Conservation (phyloP, 1,140 invertebrate species). For the Drosophila insularis region DNA sequence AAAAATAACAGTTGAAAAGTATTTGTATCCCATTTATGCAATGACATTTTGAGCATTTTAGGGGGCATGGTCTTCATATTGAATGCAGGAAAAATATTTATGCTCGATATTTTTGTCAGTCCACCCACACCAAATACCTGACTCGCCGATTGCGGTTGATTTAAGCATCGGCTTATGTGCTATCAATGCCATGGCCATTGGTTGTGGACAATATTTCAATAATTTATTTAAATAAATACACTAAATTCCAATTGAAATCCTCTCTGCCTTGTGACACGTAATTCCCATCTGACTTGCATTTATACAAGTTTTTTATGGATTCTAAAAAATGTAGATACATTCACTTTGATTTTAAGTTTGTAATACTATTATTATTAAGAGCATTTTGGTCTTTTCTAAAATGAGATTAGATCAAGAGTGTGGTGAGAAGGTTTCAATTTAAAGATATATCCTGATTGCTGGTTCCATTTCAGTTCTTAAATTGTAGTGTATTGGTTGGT, state of each 20-base stretch:
- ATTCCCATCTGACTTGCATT: slow-evolving; percentile 34
- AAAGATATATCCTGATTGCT: too few species aligned
- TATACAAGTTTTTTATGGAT: neutral
- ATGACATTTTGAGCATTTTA: slow-evolving; percentile 27
- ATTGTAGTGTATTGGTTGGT: neutral
- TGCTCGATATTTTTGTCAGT: slow-evolving; percentile 1
- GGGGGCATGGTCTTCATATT: neutral
- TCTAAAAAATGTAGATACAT: neutral
- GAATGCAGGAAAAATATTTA: slow-evolving; percentile 15
- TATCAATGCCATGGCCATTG: slow-evolving; percentile 42
- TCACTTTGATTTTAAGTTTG: neutral
- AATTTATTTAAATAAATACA: slow-evolving; percentile 58
- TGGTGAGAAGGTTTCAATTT: too few species aligned
- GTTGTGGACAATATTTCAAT: slow-evolving; percentile 43
- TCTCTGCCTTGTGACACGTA: neutral
- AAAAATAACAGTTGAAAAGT: neutral
- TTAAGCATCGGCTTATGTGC: slow-evolving; percentile 53
- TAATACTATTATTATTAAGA: slow-evolving; percentile 30
- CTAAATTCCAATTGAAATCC: slow-evolving; percentile 48
- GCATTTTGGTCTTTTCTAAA: neutral
- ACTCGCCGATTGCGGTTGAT: slow-evolving; percentile 41
- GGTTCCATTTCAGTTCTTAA: neutral
- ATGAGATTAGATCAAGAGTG: neutral
- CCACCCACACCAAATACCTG: neutral
- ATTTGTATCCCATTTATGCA: too few species aligned